These are phyloP conservation scores for Psittacara wagleri DNA, from an alignment of 2,113 vertebrate species.

Conservation along the genomic window DNA sequence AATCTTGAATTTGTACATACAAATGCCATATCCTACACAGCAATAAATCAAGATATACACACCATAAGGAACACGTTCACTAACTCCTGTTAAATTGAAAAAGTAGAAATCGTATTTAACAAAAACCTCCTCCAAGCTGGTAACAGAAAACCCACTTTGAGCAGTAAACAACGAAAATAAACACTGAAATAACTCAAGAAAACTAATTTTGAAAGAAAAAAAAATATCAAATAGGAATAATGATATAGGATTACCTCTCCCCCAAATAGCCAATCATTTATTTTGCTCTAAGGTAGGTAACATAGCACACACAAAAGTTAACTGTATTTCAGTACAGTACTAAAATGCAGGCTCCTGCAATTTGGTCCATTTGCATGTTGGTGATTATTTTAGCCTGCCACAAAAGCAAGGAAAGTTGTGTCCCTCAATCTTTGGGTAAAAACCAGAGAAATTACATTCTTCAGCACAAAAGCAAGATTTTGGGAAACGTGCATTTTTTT, in stretches of 20 bases:
- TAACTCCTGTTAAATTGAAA: neutral
- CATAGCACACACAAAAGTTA: neutral
- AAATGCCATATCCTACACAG: conserved; percentile 1
- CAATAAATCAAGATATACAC: conserved; percentile 7
- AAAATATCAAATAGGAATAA: neutral
- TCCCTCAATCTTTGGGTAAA: neutral
- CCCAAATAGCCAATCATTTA: neutral
- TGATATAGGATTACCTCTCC: neutral
- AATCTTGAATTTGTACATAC: neutral
- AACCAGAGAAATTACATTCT: neutral
- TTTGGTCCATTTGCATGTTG: conserved; percentile 49
- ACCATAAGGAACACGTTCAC: neutral
- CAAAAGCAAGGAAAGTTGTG: neutral
- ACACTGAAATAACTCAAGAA: neutral
- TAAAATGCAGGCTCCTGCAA: conserved; percentile 1
- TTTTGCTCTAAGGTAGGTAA: neutral
- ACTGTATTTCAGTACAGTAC: neutral
- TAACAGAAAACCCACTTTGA: neutral
- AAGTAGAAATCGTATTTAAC: neutral
- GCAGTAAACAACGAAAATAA: neutral
- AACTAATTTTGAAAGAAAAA: neutral
- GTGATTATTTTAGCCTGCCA: neutral
- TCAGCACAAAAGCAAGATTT: conserved; percentile 25
- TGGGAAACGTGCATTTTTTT: neutral
- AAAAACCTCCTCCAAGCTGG: neutral